These are phyloP conservation scores for Acronicta aceris DNA, from an alignment of 2,888 invertebrate genomes.

Conservation along the genomic window DNA sequence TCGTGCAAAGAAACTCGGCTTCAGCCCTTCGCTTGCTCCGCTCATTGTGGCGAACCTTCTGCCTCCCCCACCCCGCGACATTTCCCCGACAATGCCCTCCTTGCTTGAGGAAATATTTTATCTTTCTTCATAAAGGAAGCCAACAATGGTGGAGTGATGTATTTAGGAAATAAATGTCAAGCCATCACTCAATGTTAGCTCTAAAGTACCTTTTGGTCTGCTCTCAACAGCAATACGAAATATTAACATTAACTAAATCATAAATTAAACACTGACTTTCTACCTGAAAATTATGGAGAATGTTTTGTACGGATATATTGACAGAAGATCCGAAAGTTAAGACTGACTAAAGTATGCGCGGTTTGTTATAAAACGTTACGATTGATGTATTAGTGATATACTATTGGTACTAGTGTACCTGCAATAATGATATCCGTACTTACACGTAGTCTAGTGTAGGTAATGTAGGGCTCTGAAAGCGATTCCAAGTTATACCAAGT, in stretches of 20 bases:
- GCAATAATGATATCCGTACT: no score
- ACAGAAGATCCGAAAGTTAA: conserved; percentile 9
- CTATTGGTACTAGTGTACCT: no score
- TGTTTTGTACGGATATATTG: conserved; percentile 3
- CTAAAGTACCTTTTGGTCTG: conserved; percentile 65
- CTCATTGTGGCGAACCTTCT: conserved; percentile 52
- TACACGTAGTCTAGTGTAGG: no score
- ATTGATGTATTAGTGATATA: no score
- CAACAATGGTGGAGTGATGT: conserved; percentile 83
- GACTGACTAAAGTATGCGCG: no score
- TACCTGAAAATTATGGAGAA: conserved; percentile 19
- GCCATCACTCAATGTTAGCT: conserved; percentile 78
- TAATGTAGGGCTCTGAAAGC: no score
- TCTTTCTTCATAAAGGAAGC: conserved; percentile 86
- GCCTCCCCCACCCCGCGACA: conserved; percentile 71
- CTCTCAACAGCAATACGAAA: conserved; percentile 55
- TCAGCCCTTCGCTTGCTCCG: conserved; percentile 28
- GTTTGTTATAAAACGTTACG: no score
- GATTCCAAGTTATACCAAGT: no score
- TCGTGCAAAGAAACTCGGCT: conserved; percentile 13
- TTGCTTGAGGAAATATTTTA: conserved; percentile 85
- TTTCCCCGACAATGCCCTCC: conserved; percentile 79
- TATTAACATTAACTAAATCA: conserved; percentile 50
- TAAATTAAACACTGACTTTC: conserved; percentile 34
- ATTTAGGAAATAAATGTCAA: conserved; percentile 87